Evolutionary conservation across 35 echinoderm and acorn worm species (phyloP), one percentile per base, ranked within the genome.

Genomic region (Apostichopus japonicus): DNA sequence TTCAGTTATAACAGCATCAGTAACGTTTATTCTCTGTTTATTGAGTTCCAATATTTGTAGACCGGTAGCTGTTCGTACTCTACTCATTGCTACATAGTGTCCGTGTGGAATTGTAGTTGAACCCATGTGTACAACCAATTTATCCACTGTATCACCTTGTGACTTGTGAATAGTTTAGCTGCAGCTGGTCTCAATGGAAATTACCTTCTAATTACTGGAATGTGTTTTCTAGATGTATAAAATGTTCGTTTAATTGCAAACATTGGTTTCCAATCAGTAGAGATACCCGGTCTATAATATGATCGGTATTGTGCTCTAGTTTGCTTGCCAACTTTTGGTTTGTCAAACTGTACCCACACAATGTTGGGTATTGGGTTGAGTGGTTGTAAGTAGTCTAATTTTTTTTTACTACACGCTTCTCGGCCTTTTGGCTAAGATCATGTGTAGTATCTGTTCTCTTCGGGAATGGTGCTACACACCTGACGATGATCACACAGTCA

Each of bases 131-230:
- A 87, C 54, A 10, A 79, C 90, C 19, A 78, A 10, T 61, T 91
- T 23, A 55, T 76, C 8, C 57, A 91, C 72, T 16, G 75, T 91
- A 44, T 91, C 72, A 52, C 90, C 73, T 80, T 91, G 90, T 54
- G 71, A 58, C 27, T 91, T 91, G 54, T 91, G 90, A 11, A 91
- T 91, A 10, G 90, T 91, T 78, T 91, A 79, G 90, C 90, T 78
- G 76, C 8, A 17, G 90, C 24, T 56, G 54, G 75, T 58, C 90
- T 78, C 6, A 91, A 53, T 54, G 90, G 90, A 55, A 91, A 91
- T 91, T 91, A 76, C 19, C 8, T 55, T 79, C 90, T 79, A 4
- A 54, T 13, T 15, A 91, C 73, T 23, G 27, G 5, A 79, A 78
- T 27, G 21, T 79, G 90, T 59, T 87, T 87, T 65, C 10, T 23